Conservation (phyloP, 2,113 vertebrate genomes). For the Trochalopteron elliotii region DNA sequence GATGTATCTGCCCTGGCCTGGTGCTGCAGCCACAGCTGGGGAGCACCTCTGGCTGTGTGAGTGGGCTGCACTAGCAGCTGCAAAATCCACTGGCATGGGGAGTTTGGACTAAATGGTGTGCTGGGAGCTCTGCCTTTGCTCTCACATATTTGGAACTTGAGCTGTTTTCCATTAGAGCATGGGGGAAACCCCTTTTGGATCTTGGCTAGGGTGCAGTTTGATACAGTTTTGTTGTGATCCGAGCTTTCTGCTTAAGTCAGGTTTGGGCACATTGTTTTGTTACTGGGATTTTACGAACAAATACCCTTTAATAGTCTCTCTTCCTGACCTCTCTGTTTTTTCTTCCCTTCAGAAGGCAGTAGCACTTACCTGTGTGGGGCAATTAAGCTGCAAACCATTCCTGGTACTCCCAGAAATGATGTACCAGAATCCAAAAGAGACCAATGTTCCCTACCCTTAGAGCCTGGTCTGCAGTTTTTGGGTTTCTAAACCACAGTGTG, state of each 20-base stretch:
- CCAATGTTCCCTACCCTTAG: fast-evolving
- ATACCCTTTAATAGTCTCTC: background rate
- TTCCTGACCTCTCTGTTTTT: background rate
- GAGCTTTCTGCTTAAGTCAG: background rate
- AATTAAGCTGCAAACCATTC: background rate
- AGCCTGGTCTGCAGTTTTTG: background rate
- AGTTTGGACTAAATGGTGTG: fast-evolving
- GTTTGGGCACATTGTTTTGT: background rate
- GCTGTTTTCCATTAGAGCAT: fast-evolving
- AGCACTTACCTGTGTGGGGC: no score
- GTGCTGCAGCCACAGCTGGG: background rate
- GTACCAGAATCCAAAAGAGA: background rate
- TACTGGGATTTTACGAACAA: background rate
- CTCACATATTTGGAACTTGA: background rate
- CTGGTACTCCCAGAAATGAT: background rate
- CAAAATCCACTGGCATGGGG: background rate
- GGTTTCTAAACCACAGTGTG: background rate
- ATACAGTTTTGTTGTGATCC: background rate
- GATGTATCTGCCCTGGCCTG: no score
- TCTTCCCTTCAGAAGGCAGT: background rate
- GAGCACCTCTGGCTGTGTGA: background rate
- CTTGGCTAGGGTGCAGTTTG: background rate
- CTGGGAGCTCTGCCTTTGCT: background rate
- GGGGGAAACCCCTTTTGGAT: background rate
- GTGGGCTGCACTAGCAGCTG: background rate